Evolutionary conservation across 2,797 vertebrate species (phyloP).

Genomic region (Hapalemur alaotrensis): DNA sequence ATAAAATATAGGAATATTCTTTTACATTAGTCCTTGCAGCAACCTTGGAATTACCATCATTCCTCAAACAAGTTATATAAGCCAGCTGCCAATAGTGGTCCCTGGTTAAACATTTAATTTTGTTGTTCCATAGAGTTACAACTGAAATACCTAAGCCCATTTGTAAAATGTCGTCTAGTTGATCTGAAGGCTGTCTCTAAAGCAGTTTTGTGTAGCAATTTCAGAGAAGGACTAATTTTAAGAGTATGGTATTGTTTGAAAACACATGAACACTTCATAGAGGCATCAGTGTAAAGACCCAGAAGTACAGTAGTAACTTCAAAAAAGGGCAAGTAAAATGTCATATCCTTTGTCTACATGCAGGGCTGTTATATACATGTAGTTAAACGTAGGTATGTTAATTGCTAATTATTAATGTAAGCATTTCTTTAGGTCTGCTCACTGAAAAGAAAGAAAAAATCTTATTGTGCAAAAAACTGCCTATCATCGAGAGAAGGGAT

Average conservation of each 20-base stretch:
- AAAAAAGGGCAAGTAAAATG: not conserved
- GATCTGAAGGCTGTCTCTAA: not conserved
- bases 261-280: not conserved
- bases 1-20: not conserved
- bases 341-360: not conserved
- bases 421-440: not conserved
- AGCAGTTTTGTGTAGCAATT: not conserved
- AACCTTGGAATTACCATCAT: not conserved
- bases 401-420: not conserved
- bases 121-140: not conserved
- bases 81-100: not conserved
- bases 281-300: not conserved
- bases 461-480: not conserved
- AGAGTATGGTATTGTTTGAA: not conserved
- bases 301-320: not conserved
- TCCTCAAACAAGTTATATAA: slow-evolving; percentile 11
- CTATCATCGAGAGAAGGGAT: not conserved
- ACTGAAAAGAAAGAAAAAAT: not conserved
- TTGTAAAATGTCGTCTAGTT: not conserved
- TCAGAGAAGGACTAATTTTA: not conserved
- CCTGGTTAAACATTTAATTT: slow-evolving; percentile 9
- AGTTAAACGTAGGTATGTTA: not conserved
- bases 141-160: not conserved
- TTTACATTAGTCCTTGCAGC: not conserved
- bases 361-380: not conserved